Evolutionary conservation across 2,113 vertebrate species (phyloP).

Genomic region (Baryphthengus martii): DNA sequence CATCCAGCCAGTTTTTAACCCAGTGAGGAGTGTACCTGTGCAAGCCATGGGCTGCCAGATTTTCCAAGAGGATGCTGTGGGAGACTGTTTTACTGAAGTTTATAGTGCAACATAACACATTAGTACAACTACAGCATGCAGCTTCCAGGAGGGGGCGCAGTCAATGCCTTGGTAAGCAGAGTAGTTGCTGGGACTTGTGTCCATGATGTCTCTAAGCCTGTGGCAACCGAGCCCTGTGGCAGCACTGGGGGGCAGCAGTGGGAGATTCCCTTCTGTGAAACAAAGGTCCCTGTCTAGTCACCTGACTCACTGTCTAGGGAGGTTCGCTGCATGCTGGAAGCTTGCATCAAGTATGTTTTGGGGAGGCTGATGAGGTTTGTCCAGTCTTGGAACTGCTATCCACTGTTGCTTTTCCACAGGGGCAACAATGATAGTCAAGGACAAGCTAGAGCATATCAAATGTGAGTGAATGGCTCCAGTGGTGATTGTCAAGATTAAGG

Average conservation of each 20-base stretch:
- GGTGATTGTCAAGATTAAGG: background rate
- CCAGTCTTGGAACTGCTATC: background rate
- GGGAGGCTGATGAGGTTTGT: background rate
- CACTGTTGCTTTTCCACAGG: background rate
- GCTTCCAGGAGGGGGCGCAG: background rate
- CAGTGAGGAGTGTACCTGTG: no score
- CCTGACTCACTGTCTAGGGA: background rate
- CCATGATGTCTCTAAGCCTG: background rate
- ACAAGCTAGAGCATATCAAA: background rate
- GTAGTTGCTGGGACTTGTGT: background rate
- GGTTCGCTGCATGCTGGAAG: rapidly evolving
- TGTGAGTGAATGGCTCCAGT: background rate
- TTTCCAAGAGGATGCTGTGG: no score
- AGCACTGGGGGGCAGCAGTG: background rate
- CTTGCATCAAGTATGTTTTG: background rate
- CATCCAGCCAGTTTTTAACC: no score
- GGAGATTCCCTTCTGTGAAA: background rate
- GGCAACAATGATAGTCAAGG: background rate
- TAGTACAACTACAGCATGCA: background rate
- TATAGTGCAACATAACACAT: background rate
- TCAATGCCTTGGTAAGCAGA: background rate
- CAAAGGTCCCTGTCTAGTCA: background rate
- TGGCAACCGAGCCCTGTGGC: background rate
- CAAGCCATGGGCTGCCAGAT: no score
- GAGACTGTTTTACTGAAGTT: background rate